A percentile compares a stretch with the other conserved stretches of the same genome.
Conservation (phyloP, 2,888 invertebrate species). For the Diaperis boleti region DNA sequence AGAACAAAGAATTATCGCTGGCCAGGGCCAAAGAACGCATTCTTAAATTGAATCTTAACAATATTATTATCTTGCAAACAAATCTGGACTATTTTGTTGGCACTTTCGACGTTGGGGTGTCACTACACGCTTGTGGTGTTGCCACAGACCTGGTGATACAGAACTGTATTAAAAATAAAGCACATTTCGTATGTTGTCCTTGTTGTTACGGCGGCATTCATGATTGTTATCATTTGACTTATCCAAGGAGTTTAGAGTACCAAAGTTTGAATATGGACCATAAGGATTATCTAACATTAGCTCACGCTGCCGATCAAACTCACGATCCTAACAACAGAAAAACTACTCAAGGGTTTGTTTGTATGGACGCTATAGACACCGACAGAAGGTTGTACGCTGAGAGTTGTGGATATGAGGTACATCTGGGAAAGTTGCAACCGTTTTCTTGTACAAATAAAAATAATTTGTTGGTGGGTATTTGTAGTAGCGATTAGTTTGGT, state of each 20-base stretch:
- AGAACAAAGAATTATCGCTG: constrained; percentile 92
- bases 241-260: constrained; percentile 83
- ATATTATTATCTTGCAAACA: constrained; percentile 86
- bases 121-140: constrained; percentile 94
- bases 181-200: constrained; percentile 90
- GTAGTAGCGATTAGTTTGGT: constrained; percentile 33
- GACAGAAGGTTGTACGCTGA: constrained; percentile 84
- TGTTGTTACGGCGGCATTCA: constrained; percentile 94
- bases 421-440: constrained; percentile 82
- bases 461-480: constrained; percentile 81
- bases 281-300: constrained; percentile 80
- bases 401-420: constrained; percentile 81
- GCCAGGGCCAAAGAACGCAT: constrained; percentile 80
- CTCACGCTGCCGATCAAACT: constrained; percentile 94
- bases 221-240: constrained; percentile 82
- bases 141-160: constrained; percentile 93
- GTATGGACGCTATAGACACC: constrained; percentile 91
- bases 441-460: constrained; percentile 92
- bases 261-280: constrained; percentile 53
- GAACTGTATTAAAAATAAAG: constrained; percentile 80
- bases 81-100: constrained; percentile 92
- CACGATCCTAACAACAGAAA: constrained; percentile 79
- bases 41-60: constrained; percentile 74
- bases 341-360: constrained; percentile 81
- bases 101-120: constrained; percentile 86